phyloP scores from a whole-genome alignment of 2,888 invertebrate genomes.

The Eristalinus aeneus region DNA sequence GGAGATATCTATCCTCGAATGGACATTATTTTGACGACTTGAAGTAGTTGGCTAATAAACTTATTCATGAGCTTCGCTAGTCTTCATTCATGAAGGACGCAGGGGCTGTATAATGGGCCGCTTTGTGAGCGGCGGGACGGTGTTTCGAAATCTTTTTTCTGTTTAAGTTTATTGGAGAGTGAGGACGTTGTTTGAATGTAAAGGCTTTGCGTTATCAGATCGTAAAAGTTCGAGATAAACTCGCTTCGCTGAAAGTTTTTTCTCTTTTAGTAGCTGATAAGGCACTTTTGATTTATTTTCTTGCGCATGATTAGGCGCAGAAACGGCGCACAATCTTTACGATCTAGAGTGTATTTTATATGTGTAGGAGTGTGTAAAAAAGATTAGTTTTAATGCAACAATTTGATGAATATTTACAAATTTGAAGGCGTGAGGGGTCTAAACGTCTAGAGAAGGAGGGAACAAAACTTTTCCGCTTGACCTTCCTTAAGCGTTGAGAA shows the following conservation, averaged over 20 bases:
- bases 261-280: not conserved
- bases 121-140: not conserved
- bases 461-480: too few species aligned
- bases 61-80: not conserved
- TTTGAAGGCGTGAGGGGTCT: too few species aligned
- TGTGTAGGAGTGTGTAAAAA: not conserved
- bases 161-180: not conserved
- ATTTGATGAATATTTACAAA: too few species aligned
- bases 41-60: not conserved
- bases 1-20: not conserved
- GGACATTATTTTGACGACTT: not conserved
- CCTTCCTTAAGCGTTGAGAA: too few species aligned
- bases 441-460: too few species aligned
- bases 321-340: not conserved
- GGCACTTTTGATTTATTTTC: not conserved
- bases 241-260: not conserved
- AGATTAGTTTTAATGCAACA: not conserved
- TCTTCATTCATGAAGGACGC: not conserved
- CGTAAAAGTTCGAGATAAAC: not conserved
- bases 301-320: not conserved
- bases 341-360: not conserved
- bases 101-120: not conserved
- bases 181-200: not conserved
- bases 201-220: not conserved
- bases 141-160: not conserved